Evolutionary conservation across 2,888 invertebrate species (phyloP).

Genomic region (Calameuta filiformis): DNA sequence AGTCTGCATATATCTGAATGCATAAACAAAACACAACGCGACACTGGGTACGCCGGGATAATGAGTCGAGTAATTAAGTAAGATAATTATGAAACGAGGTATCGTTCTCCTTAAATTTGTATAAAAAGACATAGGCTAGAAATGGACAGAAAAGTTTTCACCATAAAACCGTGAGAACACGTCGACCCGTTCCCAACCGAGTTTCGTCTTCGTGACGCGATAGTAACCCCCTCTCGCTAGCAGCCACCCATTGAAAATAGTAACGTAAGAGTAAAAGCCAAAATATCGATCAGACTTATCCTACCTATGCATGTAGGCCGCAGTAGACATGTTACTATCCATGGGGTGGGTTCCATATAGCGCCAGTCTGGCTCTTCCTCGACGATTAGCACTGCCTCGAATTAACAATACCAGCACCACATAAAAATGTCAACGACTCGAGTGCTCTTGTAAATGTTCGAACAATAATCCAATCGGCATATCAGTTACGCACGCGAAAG

Average conservation of each 20-base stretch:
- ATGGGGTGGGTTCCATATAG: slow-evolving; percentile 61
- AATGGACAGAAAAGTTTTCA: not conserved
- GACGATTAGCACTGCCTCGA: slow-evolving; percentile 21
- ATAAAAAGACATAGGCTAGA: not conserved
- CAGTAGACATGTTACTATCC: slow-evolving; percentile 65
- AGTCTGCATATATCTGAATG: not conserved
- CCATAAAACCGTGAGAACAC: not conserved
- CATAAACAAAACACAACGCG: not conserved
- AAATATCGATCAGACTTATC: slow-evolving; percentile 7
- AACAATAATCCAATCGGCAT: not conserved
- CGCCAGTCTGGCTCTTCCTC: slow-evolving; percentile 29
- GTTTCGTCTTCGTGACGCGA: not conserved
- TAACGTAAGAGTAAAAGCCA: not conserved
- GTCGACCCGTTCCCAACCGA: not conserved
- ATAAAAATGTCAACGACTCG: not conserved
- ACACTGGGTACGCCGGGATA: not conserved
- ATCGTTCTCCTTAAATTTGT: not conserved
- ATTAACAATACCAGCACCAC: not conserved
- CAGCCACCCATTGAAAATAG: not conserved
- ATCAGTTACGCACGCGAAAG: not conserved
- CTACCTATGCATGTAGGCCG: slow-evolving; percentile 63
- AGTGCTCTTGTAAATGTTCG: not conserved
- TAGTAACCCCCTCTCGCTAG: not conserved
- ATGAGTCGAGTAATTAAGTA: not conserved
- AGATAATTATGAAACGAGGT: not conserved